phyloP scores from a whole-genome alignment of 2,888 invertebrate genomes.

The Torymus tubicola region DNA sequence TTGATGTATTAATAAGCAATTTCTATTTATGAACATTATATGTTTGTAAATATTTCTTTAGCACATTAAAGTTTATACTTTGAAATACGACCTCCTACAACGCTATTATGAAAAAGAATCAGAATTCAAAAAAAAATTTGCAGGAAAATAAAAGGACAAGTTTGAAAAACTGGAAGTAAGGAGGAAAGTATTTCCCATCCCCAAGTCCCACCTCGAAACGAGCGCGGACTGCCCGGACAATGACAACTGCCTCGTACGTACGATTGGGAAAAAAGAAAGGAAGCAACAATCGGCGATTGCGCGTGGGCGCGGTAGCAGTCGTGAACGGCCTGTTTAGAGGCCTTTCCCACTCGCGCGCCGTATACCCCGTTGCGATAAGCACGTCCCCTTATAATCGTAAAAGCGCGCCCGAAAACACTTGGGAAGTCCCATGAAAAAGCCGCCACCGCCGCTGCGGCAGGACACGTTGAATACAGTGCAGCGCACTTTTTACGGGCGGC shows the following conservation, averaged over 20 bases:
- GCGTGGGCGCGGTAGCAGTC: neutral
- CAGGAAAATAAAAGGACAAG: neutral
- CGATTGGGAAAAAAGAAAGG: neutral
- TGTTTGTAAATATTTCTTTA: no score
- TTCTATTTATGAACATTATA: no score
- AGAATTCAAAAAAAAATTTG: neutral
- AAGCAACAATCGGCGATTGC: slow-evolving; percentile 26
- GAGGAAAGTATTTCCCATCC: slow-evolving; percentile 1
- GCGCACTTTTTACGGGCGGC: slow-evolving; percentile 64
- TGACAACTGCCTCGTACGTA: neutral
- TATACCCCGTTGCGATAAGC: slow-evolving; percentile 58
- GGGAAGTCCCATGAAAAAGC: slow-evolving; percentile 61
- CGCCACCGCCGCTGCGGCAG: slow-evolving; percentile 52
- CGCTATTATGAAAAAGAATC: neutral
- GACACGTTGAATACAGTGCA: slow-evolving; percentile 60
- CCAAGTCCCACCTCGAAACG: neutral
- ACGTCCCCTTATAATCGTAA: slow-evolving; percentile 62
- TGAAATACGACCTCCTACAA: no score
- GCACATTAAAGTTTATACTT: no score
- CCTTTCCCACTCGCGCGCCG: neutral
- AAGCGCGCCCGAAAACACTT: slow-evolving; percentile 61
- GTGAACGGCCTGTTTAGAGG: slow-evolving; percentile 46
- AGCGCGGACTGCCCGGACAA: neutral
- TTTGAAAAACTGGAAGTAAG: slow-evolving; percentile 4
- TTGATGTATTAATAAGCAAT: no score